phyloP scores from a whole-genome alignment of 2,888 invertebrate species.

The Luperina nickerlii region DNA sequence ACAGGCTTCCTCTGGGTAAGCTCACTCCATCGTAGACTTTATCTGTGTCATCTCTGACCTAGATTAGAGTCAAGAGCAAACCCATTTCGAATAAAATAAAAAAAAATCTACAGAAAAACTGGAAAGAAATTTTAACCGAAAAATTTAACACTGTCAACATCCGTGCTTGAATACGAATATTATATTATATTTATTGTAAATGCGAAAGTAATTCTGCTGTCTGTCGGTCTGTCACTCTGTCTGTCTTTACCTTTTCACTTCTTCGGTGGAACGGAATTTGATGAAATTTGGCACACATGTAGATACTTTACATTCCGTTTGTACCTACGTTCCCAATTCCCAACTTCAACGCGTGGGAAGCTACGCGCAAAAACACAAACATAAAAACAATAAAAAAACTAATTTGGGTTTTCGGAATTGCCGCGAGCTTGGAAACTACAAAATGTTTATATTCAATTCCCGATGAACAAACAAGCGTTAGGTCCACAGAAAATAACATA shows the following conservation, averaged over 20 bases:
- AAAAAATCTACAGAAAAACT: too few relatives aligned
- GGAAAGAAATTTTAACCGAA: background rate
- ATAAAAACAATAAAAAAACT: background rate
- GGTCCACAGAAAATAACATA: slow-evolving; percentile 23
- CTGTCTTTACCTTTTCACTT: background rate
- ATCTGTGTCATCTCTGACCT: too few relatives aligned
- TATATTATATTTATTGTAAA: background rate
- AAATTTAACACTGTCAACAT: background rate
- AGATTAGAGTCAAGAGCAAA: too few relatives aligned
- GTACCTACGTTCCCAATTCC: background rate
- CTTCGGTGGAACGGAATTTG: background rate
- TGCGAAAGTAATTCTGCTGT: background rate
- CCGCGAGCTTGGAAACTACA: background rate
- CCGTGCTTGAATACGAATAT: background rate
- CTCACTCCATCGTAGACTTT: too few relatives aligned
- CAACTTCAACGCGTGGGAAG: background rate
- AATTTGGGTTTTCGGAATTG: background rate
- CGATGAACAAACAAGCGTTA: slow-evolving; percentile 6
- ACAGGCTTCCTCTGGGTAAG: too few relatives aligned
- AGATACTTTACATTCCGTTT: background rate
- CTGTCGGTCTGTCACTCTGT: background rate
- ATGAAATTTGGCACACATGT: background rate
- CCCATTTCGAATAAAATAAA: too few relatives aligned
- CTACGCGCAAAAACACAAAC: too few relatives aligned
- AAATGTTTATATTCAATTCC: slow-evolving; percentile 34